Evolutionary conservation across 2,888 invertebrate species (phyloP).

Genomic region (Aspidiotus rigidus): DNA sequence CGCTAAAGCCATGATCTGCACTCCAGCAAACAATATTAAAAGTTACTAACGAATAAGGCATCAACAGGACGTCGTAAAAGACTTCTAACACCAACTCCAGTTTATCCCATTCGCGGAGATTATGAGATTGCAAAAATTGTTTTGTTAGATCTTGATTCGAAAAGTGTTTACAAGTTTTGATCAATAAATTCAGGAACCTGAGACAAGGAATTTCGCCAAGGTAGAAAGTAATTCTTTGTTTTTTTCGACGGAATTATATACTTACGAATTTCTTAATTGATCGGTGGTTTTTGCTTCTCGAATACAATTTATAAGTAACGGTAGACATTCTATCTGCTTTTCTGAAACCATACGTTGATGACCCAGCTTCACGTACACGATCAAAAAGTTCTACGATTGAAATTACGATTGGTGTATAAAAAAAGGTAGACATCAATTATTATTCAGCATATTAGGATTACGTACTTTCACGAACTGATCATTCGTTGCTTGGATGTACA

Average conservation of each 20-base stretch:
- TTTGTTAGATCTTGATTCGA: constrained; percentile 9
- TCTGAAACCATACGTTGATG: constrained; percentile 69
- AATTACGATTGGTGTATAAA: neutral
- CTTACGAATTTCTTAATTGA: constrained; percentile 61
- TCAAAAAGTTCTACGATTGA: constrained; percentile 73
- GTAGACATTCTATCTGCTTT: constrained; percentile 65
- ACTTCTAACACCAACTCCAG: constrained; percentile 5
- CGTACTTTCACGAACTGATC: constrained; percentile 62
- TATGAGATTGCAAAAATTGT: constrained; percentile 14
- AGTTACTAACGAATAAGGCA: constrained; percentile 21
- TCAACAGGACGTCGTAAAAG: constrained; percentile 16
- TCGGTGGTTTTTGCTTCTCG: constrained; percentile 48
- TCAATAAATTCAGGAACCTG: constrained; percentile 16
- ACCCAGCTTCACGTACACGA: constrained; percentile 87
- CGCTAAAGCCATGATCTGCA: too few species aligned
- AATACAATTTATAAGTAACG: constrained; percentile 63
- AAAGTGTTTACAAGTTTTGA: constrained; percentile 22
- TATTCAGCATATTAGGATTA: constrained; percentile 9
- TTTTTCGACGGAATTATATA: neutral
- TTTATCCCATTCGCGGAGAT: constrained; percentile 19
- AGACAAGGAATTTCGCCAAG: neutral
- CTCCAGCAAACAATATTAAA: neutral
- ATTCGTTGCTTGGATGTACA: constrained; percentile 47
- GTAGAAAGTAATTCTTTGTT: neutral
- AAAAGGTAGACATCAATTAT: neutral